phyloP scores from a whole-genome alignment of 35 echinoderm and acorn worm genomes.

The Strongylocentrotus purpuratus region DNA sequence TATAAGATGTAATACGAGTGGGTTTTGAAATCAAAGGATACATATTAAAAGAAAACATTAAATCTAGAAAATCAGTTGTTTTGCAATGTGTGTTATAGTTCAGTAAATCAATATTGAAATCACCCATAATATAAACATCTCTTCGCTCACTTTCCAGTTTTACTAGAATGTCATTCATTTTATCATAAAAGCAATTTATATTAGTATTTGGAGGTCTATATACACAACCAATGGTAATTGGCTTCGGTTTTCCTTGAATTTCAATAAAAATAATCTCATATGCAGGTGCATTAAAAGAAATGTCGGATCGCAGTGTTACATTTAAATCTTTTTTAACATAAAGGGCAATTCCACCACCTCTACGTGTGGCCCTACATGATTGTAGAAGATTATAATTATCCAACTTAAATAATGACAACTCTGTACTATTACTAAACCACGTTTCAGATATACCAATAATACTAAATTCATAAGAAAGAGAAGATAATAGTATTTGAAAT shows the following conservation, averaged over 20 bases:
- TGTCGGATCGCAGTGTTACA: not conserved
- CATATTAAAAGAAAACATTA: too few species aligned
- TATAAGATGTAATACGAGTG: too few species aligned
- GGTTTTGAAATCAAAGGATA: too few species aligned
- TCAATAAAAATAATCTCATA: not conserved
- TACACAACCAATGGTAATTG: not conserved
- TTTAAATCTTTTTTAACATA: not conserved
- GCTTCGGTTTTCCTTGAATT: not conserved
- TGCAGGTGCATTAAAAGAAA: not conserved
- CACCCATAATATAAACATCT: too few species aligned
- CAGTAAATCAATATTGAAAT: too few species aligned
- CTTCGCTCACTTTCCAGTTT: not conserved
- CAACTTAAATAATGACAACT: not conserved
- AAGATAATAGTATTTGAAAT: not conserved
- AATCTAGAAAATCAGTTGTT: too few species aligned
- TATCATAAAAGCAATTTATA: not conserved
- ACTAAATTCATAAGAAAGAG: not conserved
- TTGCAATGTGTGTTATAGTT: too few species aligned
- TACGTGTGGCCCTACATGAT: not conserved
- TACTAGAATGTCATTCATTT: not conserved
- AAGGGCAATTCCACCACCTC: not conserved
- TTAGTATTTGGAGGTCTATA: not conserved
- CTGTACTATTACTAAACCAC: not conserved
- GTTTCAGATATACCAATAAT: constrained; percentile 9
- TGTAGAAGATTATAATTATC: not conserved